A percentile compares a stretch with the other conserved stretches of the same genome.
phyloP scores from a whole-genome alignment of 30 jellyfish, hydroid and myxozoan species.

The Aurelia coerulea region DNA sequence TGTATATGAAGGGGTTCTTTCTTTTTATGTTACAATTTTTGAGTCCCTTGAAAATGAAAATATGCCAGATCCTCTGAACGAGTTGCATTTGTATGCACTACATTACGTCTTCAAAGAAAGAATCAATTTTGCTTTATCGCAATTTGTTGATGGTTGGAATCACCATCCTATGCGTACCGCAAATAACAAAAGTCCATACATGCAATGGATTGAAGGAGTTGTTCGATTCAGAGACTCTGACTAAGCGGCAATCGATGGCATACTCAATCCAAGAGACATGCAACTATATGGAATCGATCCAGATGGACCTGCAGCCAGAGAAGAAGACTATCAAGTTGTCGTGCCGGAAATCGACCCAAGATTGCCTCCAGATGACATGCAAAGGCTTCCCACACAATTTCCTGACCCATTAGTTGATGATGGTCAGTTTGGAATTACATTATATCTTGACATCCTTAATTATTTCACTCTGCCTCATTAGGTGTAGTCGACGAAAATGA shows the following conservation, averaged over 20 bases:
- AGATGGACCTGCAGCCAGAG: constrained; percentile 7
- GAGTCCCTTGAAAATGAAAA: constrained; percentile 22
- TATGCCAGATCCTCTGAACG: constrained; percentile 22
- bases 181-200: constrained; percentile 9
- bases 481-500: not conserved
- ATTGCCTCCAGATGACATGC: constrained; percentile 1
- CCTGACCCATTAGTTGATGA: constrained; percentile 8
- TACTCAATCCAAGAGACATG: not conserved
- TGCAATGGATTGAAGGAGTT: constrained; percentile 26
- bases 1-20: constrained; percentile 24
- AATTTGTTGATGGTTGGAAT: constrained; percentile 17
- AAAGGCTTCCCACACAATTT: not conserved
- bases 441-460: not conserved
- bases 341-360: constrained; percentile 17
- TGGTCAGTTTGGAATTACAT: not conserved
- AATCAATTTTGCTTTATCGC: constrained; percentile 4
- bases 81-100: constrained; percentile 4
- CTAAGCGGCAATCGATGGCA: not conserved
- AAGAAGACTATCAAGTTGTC: constrained; percentile 19
- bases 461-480: not conserved
- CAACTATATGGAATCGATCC: not conserved
- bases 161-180: constrained; percentile 24
- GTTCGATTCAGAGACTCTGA: constrained; percentile 2
- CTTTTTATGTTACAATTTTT: constrained; percentile 17
- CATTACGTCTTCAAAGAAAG: constrained; percentile 11